Conservation (phyloP, 2,888 invertebrate genomes). For the Drosophila atripex region DNA sequence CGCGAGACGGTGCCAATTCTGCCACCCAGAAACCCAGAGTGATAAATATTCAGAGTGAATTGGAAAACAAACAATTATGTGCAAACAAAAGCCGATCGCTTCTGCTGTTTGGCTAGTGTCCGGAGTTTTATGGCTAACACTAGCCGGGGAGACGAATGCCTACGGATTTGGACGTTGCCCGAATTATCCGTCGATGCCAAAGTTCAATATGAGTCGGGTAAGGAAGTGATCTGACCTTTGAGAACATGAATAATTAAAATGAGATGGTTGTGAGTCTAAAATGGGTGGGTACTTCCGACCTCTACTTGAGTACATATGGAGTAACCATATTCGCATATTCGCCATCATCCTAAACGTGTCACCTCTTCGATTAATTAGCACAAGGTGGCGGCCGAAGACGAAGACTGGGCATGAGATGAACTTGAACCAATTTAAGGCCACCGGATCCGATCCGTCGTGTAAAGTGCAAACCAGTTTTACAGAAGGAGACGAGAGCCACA, state of each 20-base stretch:
- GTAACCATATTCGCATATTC: constrained; percentile 1
- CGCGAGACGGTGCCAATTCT: constrained; percentile 37
- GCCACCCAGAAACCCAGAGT: constrained; percentile 4
- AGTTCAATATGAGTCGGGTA: constrained; percentile 88
- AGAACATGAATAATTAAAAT: not conserved
- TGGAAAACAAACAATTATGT: constrained; percentile 42
- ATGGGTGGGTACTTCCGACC: too few species aligned
- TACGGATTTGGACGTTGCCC: constrained; percentile 89
- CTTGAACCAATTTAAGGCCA: constrained; percentile 71
- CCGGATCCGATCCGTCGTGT: constrained; percentile 52
- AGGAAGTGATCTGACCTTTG: constrained; percentile 76
- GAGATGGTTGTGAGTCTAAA: too few species aligned
- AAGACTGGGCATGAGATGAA: constrained; percentile 73
- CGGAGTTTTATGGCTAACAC: constrained; percentile 41
- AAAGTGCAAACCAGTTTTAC: constrained; percentile 72
- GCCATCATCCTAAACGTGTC: constrained; percentile 19
- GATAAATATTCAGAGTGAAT: constrained; percentile 14
- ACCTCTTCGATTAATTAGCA: constrained; percentile 55
- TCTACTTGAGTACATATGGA: too few species aligned
- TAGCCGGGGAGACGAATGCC: constrained; percentile 51
- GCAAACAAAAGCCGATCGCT: constrained; percentile 27
- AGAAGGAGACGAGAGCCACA: constrained; percentile 52
- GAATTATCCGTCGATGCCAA: constrained; percentile 87
- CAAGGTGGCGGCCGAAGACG: constrained; percentile 51
- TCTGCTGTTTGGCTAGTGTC: constrained; percentile 45